phyloP scores from a whole-genome alignment of 2,888 invertebrate species.

The Hypomecis atomaria region DNA sequence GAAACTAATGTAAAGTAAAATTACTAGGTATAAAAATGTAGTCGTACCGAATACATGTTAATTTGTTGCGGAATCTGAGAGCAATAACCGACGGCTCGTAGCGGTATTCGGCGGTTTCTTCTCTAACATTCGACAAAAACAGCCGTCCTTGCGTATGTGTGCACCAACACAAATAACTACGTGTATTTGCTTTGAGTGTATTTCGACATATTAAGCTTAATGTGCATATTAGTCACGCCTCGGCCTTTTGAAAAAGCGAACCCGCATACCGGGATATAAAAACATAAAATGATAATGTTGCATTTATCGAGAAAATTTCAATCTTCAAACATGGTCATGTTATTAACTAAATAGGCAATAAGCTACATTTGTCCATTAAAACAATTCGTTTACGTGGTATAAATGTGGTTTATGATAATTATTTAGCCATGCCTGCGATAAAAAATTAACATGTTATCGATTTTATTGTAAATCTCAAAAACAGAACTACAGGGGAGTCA shows the following conservation, averaged over 20 bases:
- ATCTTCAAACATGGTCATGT: conserved; percentile 11
- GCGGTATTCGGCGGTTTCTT: conserved; percentile 83
- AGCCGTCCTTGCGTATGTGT: conserved; percentile 58
- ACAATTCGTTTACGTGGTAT: conserved; percentile 1
- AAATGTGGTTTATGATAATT: conserved; percentile 9
- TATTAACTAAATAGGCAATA: conserved; percentile 14
- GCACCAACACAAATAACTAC: conserved; percentile 53
- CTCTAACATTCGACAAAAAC: conserved; percentile 81
- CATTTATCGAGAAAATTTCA: conserved; percentile 21
- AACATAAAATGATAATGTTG: conserved; percentile 31
- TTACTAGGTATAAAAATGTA: conserved; percentile 77
- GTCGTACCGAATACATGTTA: conserved; percentile 84
- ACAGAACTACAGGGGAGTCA: too few relatives aligned
- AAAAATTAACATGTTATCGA: too few relatives aligned
- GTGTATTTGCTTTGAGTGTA: conserved; percentile 62
- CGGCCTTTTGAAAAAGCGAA: conserved; percentile 59
- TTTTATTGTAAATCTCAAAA: too few relatives aligned
- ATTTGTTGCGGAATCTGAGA: conserved; percentile 84
- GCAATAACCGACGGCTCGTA: conserved; percentile 81
- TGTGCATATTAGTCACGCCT: conserved; percentile 72
- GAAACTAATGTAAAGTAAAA: conserved; percentile 70
- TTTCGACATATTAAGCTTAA: conserved; percentile 74
- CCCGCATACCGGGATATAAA: conserved; percentile 45
- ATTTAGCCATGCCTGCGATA: not conserved
- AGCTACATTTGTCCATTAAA: conserved; percentile 3